Conservation (phyloP, 2,888 invertebrate genomes). For the Noctua pronuba region DNA sequence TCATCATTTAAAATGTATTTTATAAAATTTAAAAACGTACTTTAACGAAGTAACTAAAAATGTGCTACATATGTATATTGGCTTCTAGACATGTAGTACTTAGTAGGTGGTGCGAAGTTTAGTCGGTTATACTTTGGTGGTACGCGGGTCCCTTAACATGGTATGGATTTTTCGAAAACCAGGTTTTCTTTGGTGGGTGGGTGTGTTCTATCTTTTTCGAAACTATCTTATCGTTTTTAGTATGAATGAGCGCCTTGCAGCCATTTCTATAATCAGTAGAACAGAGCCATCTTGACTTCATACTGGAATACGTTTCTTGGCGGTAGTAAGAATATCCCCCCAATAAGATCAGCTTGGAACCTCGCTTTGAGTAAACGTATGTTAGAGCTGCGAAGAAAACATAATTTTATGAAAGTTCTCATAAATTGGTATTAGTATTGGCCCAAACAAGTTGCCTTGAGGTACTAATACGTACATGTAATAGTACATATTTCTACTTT, state of each 20-base stretch:
- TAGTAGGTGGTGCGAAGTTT: no score
- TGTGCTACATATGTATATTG: background rate
- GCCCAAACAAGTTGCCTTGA: no score
- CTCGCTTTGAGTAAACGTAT: no score
- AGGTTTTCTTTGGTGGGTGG: slow-evolving; percentile 40
- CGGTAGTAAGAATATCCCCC: no score
- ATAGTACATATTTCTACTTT: no score
- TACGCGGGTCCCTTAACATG: background rate
- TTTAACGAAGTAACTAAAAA: background rate
- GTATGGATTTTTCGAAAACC: slow-evolving; percentile 10
- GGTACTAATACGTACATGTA: no score
- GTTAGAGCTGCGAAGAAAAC: no score
- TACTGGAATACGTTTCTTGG: background rate
- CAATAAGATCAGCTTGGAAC: no score
- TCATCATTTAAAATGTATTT: background rate
- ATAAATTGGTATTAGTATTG: no score
- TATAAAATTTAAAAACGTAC: background rate
- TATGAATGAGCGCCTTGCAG: slow-evolving; percentile 45
- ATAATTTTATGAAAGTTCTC: no score
- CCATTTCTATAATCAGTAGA: slow-evolving; percentile 37
- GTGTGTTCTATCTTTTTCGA: slow-evolving; percentile 18
- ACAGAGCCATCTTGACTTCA: slow-evolving; percentile 52
- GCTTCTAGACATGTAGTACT: background rate
- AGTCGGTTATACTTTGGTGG: no score
- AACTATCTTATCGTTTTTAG: slow-evolving; percentile 7